Evolutionary conservation across 1,140 invertebrate species (phyloP).

Genomic region (Cephus cinctus): DNA sequence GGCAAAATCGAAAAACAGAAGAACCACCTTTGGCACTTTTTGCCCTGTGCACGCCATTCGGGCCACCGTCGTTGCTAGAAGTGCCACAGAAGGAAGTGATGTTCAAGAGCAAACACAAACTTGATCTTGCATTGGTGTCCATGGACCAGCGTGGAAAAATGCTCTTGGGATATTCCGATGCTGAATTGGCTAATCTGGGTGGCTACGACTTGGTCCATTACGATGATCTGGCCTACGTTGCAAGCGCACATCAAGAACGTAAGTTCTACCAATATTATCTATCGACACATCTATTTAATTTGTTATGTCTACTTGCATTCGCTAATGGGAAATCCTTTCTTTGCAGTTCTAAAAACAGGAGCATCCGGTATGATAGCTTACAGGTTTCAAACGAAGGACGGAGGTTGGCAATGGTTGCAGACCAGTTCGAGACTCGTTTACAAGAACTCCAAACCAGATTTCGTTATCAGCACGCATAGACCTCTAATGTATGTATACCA

Average conservation of each 20-base stretch:
- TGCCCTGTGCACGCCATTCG: constrained; percentile 97
- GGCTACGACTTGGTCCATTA: constrained; percentile 97
- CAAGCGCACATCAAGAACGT: constrained; percentile 99
- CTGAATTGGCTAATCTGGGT: constrained; percentile 87
- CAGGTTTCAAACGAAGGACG: constrained; percentile 90
- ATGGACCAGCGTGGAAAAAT: constrained; percentile 98
- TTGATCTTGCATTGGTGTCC: constrained; percentile 92
- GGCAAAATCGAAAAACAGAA: constrained; percentile 92
- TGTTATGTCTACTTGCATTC: background rate
- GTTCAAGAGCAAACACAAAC: constrained; percentile 99
- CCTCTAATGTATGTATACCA: constrained; percentile 84
- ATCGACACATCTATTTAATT: constrained; percentile 9
- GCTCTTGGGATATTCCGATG: constrained; percentile 90
- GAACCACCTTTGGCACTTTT: constrained; percentile 92
- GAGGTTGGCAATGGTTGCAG: constrained; percentile 97
- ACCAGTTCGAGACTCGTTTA: constrained; percentile 95
- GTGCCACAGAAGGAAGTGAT: constrained; percentile 93
- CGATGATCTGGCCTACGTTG: constrained; percentile 94
- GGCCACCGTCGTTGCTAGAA: constrained; percentile 86
- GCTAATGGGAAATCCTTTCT: constrained; percentile 13
- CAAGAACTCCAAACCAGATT: constrained; percentile 99
- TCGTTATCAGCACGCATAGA: constrained; percentile 96
- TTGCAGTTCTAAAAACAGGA: constrained; percentile 95
- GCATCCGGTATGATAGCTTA: constrained; percentile 98
- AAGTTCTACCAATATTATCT: constrained; percentile 55